Evolutionary conservation across 1,140 invertebrate species (phyloP).

Genomic region (Hyles euphorbiae): DNA sequence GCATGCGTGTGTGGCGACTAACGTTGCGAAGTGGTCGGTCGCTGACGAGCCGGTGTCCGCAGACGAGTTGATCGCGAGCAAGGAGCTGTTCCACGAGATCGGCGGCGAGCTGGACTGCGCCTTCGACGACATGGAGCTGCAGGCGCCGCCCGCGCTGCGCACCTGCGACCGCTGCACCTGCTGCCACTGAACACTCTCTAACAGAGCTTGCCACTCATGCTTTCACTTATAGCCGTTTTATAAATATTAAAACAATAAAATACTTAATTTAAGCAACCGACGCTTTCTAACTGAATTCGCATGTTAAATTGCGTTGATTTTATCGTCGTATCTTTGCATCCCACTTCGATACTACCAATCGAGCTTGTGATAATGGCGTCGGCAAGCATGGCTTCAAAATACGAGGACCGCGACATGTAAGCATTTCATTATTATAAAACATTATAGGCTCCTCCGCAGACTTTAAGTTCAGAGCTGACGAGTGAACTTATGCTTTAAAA

Average conservation of each 20-base stretch:
- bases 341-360: slow-evolving; percentile 14
- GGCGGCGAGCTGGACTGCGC: slow-evolving; percentile 98
- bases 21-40: slow-evolving; percentile 14
- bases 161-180: slow-evolving; percentile 57
- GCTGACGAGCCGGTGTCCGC: slow-evolving; percentile 58
- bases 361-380: slow-evolving; percentile 40
- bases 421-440: slow-evolving; percentile 45
- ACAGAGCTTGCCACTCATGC: slow-evolving; percentile 9
- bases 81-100: slow-evolving; percentile 98
- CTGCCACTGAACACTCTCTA: slow-evolving; percentile 47
- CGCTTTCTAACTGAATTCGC: slow-evolving; percentile 24
- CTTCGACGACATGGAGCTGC: slow-evolving; percentile 88
- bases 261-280: slow-evolving; percentile 7
- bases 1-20: slow-evolving; percentile 42
- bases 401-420: slow-evolving; percentile 63
- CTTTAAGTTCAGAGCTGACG: too few relatives aligned
- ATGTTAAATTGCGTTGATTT: slow-evolving; percentile 36
- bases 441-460: slow-evolving; percentile 7
- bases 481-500: too few relatives aligned
- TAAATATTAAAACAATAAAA: background rate
- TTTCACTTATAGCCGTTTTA: too few relatives aligned
- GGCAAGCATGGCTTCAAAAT: slow-evolving; percentile 69
- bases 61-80: slow-evolving; percentile 98
- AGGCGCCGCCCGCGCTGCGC: slow-evolving; percentile 25
- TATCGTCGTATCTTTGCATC: slow-evolving; percentile 7